Evolutionary conservation across 2,113 vertebrate genomes (phyloP), one percentile per base, ranked within the genome.

Genomic region (Channa maculata): DNA sequence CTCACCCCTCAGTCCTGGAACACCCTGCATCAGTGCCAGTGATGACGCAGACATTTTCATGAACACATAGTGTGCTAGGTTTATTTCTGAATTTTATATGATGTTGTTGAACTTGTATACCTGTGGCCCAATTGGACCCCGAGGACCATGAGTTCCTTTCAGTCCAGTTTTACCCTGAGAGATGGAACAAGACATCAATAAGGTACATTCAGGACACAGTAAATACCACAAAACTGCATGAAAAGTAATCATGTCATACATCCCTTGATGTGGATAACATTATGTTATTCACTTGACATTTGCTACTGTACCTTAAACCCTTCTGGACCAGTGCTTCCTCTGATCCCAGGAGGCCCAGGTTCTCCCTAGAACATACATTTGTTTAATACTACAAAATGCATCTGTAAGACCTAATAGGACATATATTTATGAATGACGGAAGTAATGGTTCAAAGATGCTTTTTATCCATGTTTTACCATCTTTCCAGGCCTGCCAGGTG

Each of bases 101-200:
- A 34, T 14, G 9, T 11, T 64, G 39, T 48, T 9, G 52, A 66
- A 53, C 1, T 6, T 3, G 2, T 39, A 4, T 86, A 94, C 94
- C 77, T 73, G 90, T 67, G 93, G 93, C 6, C 94, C 94, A 8
- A 77, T 15, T 37, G 92, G 92, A 45, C 89, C 92, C 67, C 79
- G 69, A 12, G 85, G 91, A n/a, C 88, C 89, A 46, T 6, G 70
- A 55, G 39, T 69, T 76, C 94, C 94, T 63, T 66, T 83, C 34
- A 37, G 61, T 62, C 94, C 93, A 12, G 36, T 36, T 54, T 54
- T 6, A 65, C 93, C 94, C 94, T 95, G 71, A 73, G 10, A 58
- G 46, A 49, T 33, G 65, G n/a, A 67, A 62, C 1, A 24, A 8
- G 2, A 53, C 10, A 60, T 4, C 37, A 66, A 11, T 8, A 55